Evolutionary conservation across 2,888 invertebrate species (phyloP), one percentile per base, ranked within the genome.

Genomic region (Frankliniella intonsa): DNA sequence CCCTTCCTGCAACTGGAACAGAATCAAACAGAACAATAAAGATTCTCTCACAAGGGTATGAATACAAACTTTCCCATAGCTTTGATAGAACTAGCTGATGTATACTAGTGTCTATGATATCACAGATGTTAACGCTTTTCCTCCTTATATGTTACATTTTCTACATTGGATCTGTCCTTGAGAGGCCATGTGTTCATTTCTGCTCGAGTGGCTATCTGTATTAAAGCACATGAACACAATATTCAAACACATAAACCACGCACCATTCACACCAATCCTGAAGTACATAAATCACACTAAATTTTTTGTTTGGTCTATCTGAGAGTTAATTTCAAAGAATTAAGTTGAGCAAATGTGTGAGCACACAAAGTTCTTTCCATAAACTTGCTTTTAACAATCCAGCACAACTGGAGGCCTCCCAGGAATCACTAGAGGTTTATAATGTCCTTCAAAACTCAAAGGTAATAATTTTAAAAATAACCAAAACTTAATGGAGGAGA

Each of bases 61-160:
- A 19, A 7, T 22, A 22, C 69, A 69, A 7, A 11, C 69, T 69
- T 38, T 38, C 38, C 38, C 2, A 38, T 69, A 69, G 22, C 69
- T 69, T 69, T 69, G 11, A 69, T 22, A 69, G 69, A 69, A 69
- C 69, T 69, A 69, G 69, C 69, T n/a, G 69, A 69, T 69, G 69
- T 69, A 22, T 22, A 69, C 69, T 69, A 69, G 69, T 69, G 69
- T 69, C 69, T 69, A 69, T 22, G 22, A 69, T 69, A 69, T 69
- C 69, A 69, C 69, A 69, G 69, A 69, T 69, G 69, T 69, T 69
- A 69, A 69, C 69, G 22, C 69, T 1, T 69, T 22, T 69, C 69
- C 69, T 69, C 69, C 38, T 69, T 22, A 69, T 69, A 69, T 69
- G n/a, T 69, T 69, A 69, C 69, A 22, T 22, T 69, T n/a, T 69